Base-by-base conservation (phyloP, 2,888 invertebrate genomes). In the Auanema freiburgensis region DNA sequence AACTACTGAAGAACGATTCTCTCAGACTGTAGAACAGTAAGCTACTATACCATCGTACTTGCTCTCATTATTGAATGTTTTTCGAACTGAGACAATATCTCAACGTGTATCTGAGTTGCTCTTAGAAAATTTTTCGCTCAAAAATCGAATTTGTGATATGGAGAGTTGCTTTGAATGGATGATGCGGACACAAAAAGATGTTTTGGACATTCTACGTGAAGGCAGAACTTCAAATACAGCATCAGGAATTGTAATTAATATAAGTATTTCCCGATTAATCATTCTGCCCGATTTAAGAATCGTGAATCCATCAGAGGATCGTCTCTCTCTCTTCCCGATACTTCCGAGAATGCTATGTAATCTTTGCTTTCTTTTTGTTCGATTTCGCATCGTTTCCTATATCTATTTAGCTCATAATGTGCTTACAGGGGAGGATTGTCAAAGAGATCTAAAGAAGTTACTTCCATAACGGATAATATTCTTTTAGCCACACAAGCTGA, bases 121-220 rank as follows among this genome's bases (percentile, higher is more conserved):
- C 46, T 69, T 73, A 51, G 76, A 76, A 59, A 76, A 76, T 55
- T 73, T 73, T 50, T 65, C 68, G 16, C 57, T 76, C 16, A 57
- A 67, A 52, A 63, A 66, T 61, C 60, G 70, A 18, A 51, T 71
- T 1, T 70, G 67, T 50, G 73, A 71, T 44, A 66, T 71, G 54
- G 73, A 73, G 54, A 46, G 62, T 0, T 67, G 66, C 46, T 62
- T 72, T n/a, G 69, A 72, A 46, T 59, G 57, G 52, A 69, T 72
- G 21, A 43, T 59, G 14, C 57, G 42, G 16, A 52, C 57, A 12
- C 63, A 67, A 14, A 64, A 66, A 14, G 67, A 67, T 53, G 50
- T 72, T n/a, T 24, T 64, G 55, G 25, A 25, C 8, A n/a, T 14
- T 2, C 25, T 8, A 4, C 33, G 21, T n/a, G 23, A 60, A n/a